Base-by-base conservation (phyloP, 1,140 invertebrate genomes). In the Pinna nobilis region DNA sequence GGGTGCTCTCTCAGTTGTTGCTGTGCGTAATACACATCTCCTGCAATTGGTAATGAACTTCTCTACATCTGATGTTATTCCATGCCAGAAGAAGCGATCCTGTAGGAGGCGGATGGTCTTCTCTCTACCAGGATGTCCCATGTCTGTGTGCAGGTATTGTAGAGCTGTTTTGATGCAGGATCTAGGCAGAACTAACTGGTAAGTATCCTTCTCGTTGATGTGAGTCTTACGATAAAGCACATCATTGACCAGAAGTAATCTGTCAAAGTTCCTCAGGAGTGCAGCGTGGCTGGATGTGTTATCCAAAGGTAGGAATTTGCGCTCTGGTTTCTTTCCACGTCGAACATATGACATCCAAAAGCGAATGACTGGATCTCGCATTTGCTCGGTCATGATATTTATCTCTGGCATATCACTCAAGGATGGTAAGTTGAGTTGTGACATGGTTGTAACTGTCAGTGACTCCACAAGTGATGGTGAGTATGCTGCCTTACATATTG, bases 81-180 rank as follows among this genome's bases (percentile, higher is more conserved):
- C 3, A 65, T 57, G 64, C 70, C 70, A 73, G 32, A 39, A 73
- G 30, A 65, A 73, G 23, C 70, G 39, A 20, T 53, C 20, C 4
- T 32, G 39, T 25, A 51, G 3, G 5, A 35, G 50, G 30, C 30
- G 13, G 4, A 55, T 55, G 20, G 39, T 41, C 6, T 55, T 4
- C 15, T 53, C 25, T 20, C 47, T 25, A 18, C 32, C n/a, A 23
- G 13, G 39, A 25, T 41, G 47, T 30, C 37, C 47, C 23, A 51
- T 18, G 11, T 35, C 50, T 15, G 11, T 15, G 13, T 53, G 32
- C 20, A 55, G 28, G n/a, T 25, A 28, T 5, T 15, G 11, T 13
- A 73, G 20, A 20, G 51, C 63, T 23, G n/a, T 53, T 5, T 51
- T 25, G 37, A 37, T 2, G 6, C 28, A 44, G 15, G 39, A n/a